Conservation (phyloP, 1,140 invertebrate species). For the Drosophila takahashii region DNA sequence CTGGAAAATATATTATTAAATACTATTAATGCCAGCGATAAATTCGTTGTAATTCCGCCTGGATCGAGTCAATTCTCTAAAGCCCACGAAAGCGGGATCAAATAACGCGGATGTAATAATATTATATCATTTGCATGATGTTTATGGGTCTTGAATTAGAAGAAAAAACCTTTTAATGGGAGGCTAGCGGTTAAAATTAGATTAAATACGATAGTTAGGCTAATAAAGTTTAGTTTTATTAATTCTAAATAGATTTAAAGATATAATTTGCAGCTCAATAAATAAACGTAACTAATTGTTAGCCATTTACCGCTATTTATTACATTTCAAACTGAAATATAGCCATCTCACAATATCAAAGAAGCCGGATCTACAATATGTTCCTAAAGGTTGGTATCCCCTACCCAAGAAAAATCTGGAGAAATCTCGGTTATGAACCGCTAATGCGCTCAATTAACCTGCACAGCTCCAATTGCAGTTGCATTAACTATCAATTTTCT, state of each 20-base stretch:
- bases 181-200: not conserved
- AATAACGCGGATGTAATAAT: conserved; percentile 40
- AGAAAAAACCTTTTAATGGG: too few relatives aligned
- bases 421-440: conserved; percentile 64
- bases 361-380: conserved; percentile 17
- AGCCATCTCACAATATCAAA: not conserved
- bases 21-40: conserved; percentile 5
- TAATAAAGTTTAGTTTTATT: not conserved
- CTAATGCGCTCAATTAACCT: conserved; percentile 78
- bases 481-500: conserved; percentile 77
- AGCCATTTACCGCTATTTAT: not conserved
- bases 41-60: conserved; percentile 26
- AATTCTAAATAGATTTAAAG: too few relatives aligned
- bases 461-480: conserved; percentile 60
- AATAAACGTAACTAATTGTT: too few relatives aligned
- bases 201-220: not conserved
- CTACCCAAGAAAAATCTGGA: conserved; percentile 11
- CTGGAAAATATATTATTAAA: conserved; percentile 32
- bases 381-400: conserved; percentile 13
- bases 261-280: too few relatives aligned
- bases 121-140: conserved; percentile 19
- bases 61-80: conserved; percentile 12
- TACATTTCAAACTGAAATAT: not conserved
- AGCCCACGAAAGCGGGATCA: conserved; percentile 8
- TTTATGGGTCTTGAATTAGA: too few relatives aligned